phyloP scores from a whole-genome alignment of 2,888 invertebrate species.

The Sminthurinus aureus region DNA sequence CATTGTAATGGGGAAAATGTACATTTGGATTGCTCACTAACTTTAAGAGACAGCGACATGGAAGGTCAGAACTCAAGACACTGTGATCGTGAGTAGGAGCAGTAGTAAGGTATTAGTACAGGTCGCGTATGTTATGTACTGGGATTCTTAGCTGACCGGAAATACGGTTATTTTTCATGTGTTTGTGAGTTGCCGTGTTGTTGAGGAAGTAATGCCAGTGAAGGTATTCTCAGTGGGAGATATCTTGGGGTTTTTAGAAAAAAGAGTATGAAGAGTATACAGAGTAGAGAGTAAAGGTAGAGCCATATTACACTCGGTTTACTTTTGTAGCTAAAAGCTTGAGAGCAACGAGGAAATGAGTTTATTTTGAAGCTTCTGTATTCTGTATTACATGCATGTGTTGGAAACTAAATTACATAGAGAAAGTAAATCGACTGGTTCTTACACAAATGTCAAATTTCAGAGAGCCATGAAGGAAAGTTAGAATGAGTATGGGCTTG shows the following conservation, averaged over 20 bases:
- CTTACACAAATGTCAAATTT: conserved; percentile 41
- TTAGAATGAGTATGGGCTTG: conserved; percentile 12
- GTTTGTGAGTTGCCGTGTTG: conserved; percentile 14
- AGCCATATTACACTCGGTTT: not conserved
- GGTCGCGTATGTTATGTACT: too few relatives aligned
- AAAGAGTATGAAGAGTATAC: not conserved
- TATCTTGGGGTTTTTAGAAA: not conserved
- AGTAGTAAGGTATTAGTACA: too few relatives aligned
- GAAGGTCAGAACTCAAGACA: too few relatives aligned
- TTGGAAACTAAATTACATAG: conserved; percentile 1
- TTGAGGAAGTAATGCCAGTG: conserved; percentile 30
- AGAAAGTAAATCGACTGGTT: conserved; percentile 21
- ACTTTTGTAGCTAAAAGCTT: conserved; percentile 18
- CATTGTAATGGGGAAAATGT: too few relatives aligned
- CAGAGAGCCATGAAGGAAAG: conserved; percentile 11
- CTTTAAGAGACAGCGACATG: too few relatives aligned
- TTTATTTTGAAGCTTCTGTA: conserved; percentile 37
- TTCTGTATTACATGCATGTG: conserved; percentile 3
- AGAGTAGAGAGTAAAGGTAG: not conserved
- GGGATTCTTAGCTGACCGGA: conserved; percentile 26
- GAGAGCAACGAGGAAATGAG: conserved; percentile 28
- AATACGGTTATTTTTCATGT: conserved; percentile 36
- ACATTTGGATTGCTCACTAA: too few relatives aligned
- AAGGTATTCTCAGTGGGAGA: conserved; percentile 30
- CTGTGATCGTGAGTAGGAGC: too few relatives aligned